Evolutionary conservation across 2,113 vertebrate genomes (phyloP).

Genomic region (Sisor rabdophorus): DNA sequence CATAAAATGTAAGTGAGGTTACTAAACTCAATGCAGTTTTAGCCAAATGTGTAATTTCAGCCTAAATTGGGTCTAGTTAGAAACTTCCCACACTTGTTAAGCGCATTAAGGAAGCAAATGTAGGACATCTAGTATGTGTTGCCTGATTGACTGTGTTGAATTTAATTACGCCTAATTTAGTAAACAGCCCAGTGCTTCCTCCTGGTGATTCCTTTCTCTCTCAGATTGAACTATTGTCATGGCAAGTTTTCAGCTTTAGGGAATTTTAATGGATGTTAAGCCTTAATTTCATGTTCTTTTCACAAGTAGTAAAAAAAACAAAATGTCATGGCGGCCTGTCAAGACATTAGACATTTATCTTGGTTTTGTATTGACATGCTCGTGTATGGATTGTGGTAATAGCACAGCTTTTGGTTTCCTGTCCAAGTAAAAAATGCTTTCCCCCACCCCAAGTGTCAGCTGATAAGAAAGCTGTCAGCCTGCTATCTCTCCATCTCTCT

Average conservation of each 20-base stretch:
- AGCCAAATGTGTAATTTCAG: slow-evolving; percentile 17
- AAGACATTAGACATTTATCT: neutral
- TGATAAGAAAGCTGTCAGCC: slow-evolving; percentile 30
- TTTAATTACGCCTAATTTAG: neutral
- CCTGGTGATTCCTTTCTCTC: too few species aligned
- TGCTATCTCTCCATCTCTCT: slow-evolving; percentile 36
- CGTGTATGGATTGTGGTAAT: neutral
- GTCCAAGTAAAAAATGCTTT: slow-evolving; percentile 12
- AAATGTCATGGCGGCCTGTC: neutral
- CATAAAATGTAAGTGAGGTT: neutral
- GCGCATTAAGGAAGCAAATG: slow-evolving; percentile 2
- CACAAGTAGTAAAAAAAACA: neutral
- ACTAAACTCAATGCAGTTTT: neutral
- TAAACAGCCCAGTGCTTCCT: neutral
- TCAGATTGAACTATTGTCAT: neutral
- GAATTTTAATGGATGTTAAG: slow-evolving; percentile 14
- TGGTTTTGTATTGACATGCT: slow-evolving; percentile 7
- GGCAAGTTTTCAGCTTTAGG: neutral
- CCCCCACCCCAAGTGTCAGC: neutral
- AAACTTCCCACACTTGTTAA: slow-evolving; percentile 15
- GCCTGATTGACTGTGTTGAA: neutral
- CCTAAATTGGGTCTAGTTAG: neutral
- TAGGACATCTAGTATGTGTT: slow-evolving; percentile 1
- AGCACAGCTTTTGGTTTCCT: neutral
- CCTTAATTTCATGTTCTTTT: slow-evolving; percentile 30